These are phyloP conservation scores for Blera fallax DNA, from an alignment of 2,888 invertebrate species.

Conservation along the genomic window DNA sequence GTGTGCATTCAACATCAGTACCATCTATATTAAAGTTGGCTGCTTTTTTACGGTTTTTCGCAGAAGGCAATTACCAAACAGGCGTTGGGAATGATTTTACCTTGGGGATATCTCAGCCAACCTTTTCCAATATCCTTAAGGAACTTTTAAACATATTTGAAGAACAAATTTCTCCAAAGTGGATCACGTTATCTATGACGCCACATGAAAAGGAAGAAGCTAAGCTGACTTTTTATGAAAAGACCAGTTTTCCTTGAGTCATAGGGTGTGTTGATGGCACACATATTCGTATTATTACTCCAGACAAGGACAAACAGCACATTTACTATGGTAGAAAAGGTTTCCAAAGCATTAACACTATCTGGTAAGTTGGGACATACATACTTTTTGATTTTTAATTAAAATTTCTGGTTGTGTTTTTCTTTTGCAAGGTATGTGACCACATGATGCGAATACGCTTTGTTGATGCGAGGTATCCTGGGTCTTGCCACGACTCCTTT, in stretches of 20 bases:
- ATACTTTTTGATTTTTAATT: not conserved
- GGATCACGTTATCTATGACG: not conserved
- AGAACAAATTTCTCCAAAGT: not conserved
- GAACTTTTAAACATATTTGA: not conserved
- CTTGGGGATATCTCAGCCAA: not conserved
- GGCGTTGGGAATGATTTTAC: not conserved
- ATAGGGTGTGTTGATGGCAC: no score
- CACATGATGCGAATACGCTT: not conserved
- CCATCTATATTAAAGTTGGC: no score
- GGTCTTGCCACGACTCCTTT: constrained; percentile 5
- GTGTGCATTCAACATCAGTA: no score
- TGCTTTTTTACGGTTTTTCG: not conserved
- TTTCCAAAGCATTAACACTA: not conserved
- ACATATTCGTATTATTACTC: no score
- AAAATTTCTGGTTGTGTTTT: not conserved
- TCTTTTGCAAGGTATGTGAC: not conserved
- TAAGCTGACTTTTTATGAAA: not conserved
- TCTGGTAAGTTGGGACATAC: not conserved
- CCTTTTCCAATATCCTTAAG: not conserved
- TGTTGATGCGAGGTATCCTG: not conserved
- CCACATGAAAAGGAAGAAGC: not conserved
- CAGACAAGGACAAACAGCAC: not conserved
- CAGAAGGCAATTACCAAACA: not conserved
- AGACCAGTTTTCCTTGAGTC: no score
- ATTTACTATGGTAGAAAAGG: not conserved